Evolutionary conservation across 2,888 invertebrate genomes (phyloP).

Genomic region (Carcina quercana): DNA sequence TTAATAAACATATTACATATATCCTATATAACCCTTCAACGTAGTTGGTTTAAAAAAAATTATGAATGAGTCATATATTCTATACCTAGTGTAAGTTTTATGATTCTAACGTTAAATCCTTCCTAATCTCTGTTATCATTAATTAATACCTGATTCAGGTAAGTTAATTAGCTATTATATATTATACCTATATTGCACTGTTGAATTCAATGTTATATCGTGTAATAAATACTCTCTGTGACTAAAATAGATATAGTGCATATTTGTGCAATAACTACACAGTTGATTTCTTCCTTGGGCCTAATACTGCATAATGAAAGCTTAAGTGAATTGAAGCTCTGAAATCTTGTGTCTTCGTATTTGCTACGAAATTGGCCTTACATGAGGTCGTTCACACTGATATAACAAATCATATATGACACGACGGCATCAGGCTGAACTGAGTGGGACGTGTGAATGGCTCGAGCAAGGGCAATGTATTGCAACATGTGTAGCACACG

Average conservation of each 20-base stretch:
- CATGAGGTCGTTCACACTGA: too few species aligned
- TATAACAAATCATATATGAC: too few species aligned
- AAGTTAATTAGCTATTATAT: constrained; percentile 24
- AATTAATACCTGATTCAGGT: constrained; percentile 35
- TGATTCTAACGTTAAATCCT: constrained; percentile 55
- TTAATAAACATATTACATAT: constrained; percentile 13
- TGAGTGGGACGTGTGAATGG: too few species aligned
- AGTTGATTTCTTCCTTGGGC: too few species aligned
- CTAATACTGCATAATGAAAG: too few species aligned
- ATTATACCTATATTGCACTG: constrained; percentile 27
- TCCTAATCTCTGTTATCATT: constrained; percentile 42
- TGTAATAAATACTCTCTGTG: constrained; percentile 21
- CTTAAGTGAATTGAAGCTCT: too few species aligned
- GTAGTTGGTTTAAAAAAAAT: constrained; percentile 44
- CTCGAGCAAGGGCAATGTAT: too few species aligned
- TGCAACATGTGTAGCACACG: too few species aligned
- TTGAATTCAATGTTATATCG: constrained; percentile 32
- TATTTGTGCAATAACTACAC: constrained; percentile 1
- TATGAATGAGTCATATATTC: constrained; percentile 35
- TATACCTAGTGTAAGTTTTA: constrained; percentile 49
- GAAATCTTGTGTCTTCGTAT: too few species aligned
- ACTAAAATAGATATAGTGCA: constrained; percentile 10
- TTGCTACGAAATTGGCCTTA: too few species aligned
- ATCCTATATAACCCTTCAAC: constrained; percentile 43
- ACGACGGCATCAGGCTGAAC: too few species aligned